These are phyloP conservation scores for Hippoglossus stenolepis DNA, from an alignment of 2,113 vertebrate species.

Conservation along the genomic window DNA sequence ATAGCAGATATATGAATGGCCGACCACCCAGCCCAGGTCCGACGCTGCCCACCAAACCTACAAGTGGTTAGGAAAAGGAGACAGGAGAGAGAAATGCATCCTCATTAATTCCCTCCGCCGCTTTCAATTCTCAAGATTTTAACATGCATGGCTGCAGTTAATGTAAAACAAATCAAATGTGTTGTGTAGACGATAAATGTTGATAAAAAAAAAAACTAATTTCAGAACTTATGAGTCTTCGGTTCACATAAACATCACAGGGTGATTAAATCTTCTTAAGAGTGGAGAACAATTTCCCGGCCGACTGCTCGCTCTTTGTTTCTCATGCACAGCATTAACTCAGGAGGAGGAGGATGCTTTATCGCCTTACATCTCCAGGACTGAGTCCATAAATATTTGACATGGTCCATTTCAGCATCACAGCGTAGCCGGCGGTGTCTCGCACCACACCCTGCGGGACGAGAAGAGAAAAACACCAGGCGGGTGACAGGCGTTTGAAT, in stretches of 20 bases:
- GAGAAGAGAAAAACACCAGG: slow-evolving; percentile 53
- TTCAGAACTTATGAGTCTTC: background rate
- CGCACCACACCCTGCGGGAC: slow-evolving; percentile 89
- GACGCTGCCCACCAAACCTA: slow-evolving; percentile 99
- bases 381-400: slow-evolving; percentile 92
- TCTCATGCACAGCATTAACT: slow-evolving; percentile 5
- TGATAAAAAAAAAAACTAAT: background rate
- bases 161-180: too few species aligned
- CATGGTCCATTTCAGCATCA: slow-evolving; percentile 99
- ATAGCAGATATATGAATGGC: slow-evolving; percentile 98
- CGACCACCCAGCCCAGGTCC: slow-evolving; percentile 98
- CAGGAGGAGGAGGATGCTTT: slow-evolving; percentile 36
- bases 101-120: too few species aligned
- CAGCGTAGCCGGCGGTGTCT: slow-evolving; percentile 94
- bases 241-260: slow-evolving; percentile 16
- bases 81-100: too few species aligned
- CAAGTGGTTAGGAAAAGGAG: slow-evolving; percentile 7
- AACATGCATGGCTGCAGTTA: too few species aligned
- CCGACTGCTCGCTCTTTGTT: slow-evolving; percentile 18
- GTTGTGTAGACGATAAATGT: background rate
- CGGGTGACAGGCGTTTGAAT: background rate
- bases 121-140: too few species aligned
- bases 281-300: background rate
- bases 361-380: slow-evolving; percentile 90
- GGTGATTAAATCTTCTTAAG: background rate